Base-by-base conservation (phyloP, 2,888 invertebrate genomes). In the Andrena flavipes region DNA sequence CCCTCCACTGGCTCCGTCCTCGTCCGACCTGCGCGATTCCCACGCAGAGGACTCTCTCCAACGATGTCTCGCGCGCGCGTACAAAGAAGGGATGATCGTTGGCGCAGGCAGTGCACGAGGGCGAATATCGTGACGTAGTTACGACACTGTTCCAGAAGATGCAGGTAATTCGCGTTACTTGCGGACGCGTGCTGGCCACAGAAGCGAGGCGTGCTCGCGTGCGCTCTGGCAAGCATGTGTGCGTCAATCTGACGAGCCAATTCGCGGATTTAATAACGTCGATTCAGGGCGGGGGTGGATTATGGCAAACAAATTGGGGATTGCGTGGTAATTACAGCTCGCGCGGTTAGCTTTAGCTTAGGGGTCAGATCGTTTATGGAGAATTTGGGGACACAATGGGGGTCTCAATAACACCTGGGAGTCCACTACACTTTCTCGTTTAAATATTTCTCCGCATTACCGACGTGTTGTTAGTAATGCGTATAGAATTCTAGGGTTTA, bases 121-220 rank as follows among this genome's bases (percentile, higher is more conserved):
- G 79, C 54, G 56, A 86, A 80, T 68, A 56, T 26, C 30, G 51
- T 71, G 72, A 73, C 84, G 87, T 87, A 81, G 35, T 80, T 80
- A 7, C 42, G 33, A 48, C 72, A 69, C 54, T n/a, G 33, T 67
- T 68, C 48, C 35, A 67, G 56, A 71, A 70, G 81, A 82, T 71
- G 30, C 59, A 54, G 70, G 56, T 80, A 75, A 75, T 70, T 67
- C 49, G 42, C 70, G 49, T 54, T 80, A 75, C 75, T 75, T 70
- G 63, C 74, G 70, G 72, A 35, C 62, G n/a, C 59, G 33, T 59
- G 56, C 16, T 56, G 33, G 16, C 33, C 20, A 35, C 13, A 42
- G 30, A 48, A 51, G 49, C 16, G 35, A 35, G 60, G 64, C 70
- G 73, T 59, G 64, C 56, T 60, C 54, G 74, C 35, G 69, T 65